These are phyloP conservation scores for Callospermophilus lateralis DNA, from an alignment of 2,113 vertebrate genomes.

Conservation along the genomic window DNA sequence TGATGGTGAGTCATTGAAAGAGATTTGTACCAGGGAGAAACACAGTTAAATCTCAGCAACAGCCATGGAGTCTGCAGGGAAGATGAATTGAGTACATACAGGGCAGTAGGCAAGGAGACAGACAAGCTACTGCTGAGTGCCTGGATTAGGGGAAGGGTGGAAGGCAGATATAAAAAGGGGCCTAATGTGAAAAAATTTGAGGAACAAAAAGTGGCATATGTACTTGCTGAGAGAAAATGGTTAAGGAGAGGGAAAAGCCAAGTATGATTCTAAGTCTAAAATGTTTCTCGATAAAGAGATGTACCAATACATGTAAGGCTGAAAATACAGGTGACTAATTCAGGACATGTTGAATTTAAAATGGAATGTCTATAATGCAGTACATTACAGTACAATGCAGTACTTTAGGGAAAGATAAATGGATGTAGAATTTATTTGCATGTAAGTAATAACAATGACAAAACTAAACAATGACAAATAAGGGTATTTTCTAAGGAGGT, in stretches of 20 bases:
- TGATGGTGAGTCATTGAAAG: conserved; percentile 58
- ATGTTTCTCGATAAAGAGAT: not conserved
- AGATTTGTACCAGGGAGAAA: conserved; percentile 15
- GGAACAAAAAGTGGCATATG: not conserved
- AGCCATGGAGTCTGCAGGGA: not conserved
- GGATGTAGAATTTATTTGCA: not conserved
- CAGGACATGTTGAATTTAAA: not conserved
- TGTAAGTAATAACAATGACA: not conserved
- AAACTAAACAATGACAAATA: not conserved
- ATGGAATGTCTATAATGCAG: not conserved
- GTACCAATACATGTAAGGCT: not conserved
- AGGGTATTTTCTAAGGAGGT: not conserved
- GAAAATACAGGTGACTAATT: not conserved
- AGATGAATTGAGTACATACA: not conserved
- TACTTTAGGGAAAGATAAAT: not conserved
- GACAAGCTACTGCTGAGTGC: not conserved
- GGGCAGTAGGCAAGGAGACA: conserved; percentile 11
- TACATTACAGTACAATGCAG: not conserved
- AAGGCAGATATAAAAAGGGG: not conserved
- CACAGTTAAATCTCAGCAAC: conserved; percentile 29
- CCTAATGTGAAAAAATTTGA: not conserved
- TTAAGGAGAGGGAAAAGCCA: not conserved
- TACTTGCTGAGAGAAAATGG: not conserved
- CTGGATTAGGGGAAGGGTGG: not conserved
- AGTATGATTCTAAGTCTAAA: not conserved